Evolutionary conservation across 1,140 invertebrate genomes (phyloP), one percentile per base, ranked within the genome.

Genomic region (Ostrea denselamellosa): DNA sequence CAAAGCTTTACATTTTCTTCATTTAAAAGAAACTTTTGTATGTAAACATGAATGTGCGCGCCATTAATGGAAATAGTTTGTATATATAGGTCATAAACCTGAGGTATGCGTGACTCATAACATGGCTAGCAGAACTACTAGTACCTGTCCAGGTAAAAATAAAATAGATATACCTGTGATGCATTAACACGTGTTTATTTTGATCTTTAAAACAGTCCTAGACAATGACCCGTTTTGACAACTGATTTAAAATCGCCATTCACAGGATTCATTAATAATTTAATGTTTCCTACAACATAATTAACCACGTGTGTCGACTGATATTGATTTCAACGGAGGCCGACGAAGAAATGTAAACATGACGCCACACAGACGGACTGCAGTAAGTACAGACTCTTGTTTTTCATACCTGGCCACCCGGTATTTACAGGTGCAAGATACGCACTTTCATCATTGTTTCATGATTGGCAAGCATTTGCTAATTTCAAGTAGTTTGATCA

Each of bases 331-430:
- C 44, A 34, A 3, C 0, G 22, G 71, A 28, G 22, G 44, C 52
- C 52, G 19, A 54, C 44, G 25, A 22, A 83, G n/a, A 83, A 83
- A 83, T 71, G 82, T 83, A 83, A 83, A 83, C 44, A 83, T n/a
- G 52, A 83, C 52, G 82, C 44, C 82, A 83, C 34, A 52, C 10
- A 53, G 52, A 52, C 44, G 82, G 44, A 22, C 19, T 19, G 52
- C 34, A 10, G 51, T 54, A n/a, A 53, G 28, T 44, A 19, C 5
- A 8, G 19, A 8, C 44, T 83, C 34, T 44, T 44, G 34, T 44
- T 44, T 44, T 54, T 83, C 8, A 52, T 22, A 83, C n/a, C 52
- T 83, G 68, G 68, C 22, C 14, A 71, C 4, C 82, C 82, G 9
- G 14, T 83, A 83, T n/a, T 53, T 83, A 53, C 82, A 53, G n/a